Evolutionary conservation across 2,113 vertebrate genomes (phyloP).

Genomic region (Amazona guildingii): DNA sequence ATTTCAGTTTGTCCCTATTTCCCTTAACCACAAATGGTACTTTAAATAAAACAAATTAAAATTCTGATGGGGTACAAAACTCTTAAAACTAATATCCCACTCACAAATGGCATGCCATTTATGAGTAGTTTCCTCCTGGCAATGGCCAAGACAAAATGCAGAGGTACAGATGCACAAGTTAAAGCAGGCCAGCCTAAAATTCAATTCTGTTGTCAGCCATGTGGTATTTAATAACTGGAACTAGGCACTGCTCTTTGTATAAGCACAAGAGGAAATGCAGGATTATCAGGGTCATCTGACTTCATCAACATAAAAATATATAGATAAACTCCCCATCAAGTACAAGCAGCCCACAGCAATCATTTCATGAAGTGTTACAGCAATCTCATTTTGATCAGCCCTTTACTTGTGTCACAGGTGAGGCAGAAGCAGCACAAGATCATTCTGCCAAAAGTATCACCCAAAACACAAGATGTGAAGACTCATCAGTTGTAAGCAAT

Average conservation of each 20-base stretch:
- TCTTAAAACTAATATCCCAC: not conserved
- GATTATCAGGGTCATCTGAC: not conserved
- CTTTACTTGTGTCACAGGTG: not conserved
- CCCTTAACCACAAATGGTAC: not conserved
- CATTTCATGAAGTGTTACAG: not conserved
- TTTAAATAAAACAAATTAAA: slow-evolving; percentile 2
- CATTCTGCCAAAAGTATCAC: not conserved
- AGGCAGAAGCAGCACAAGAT: not conserved
- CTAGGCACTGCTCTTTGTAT: not conserved
- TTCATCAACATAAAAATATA: not conserved
- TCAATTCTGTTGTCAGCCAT: not conserved
- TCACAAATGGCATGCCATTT: not conserved
- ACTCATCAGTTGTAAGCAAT: not conserved
- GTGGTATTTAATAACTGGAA: not conserved
- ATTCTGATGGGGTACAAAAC: not conserved
- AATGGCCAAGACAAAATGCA: not conserved
- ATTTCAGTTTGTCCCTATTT: not conserved
- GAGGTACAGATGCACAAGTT: not conserved
- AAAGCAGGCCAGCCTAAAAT: not conserved
- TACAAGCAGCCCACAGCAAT: not conserved
- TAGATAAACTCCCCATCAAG: not conserved
- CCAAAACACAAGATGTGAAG: not conserved
- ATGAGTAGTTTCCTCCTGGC: not conserved
- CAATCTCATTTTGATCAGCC: not conserved
- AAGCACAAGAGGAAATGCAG: not conserved